Percentiles rank a stretch among this genome's conserved stretches.
Evolutionary conservation across 2,888 invertebrate genomes (phyloP).

Genomic region (Gari tellinella): DNA sequence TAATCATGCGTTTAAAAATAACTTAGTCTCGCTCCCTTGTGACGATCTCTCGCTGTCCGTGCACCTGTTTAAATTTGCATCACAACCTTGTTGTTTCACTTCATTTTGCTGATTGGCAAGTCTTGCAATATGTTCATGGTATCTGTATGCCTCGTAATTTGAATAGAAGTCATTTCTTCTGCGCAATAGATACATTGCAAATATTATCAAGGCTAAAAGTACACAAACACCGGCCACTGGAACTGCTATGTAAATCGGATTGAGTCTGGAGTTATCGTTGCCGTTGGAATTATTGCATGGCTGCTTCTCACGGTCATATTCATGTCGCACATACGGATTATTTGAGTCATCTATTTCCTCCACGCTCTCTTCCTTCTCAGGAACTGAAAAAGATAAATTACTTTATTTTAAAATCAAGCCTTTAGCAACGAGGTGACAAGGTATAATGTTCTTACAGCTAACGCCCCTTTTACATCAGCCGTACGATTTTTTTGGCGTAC

Average conservation of each 20-base stretch:
- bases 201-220: conserved; percentile 81
- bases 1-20: conserved; percentile 73
- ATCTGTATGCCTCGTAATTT: conserved; percentile 72
- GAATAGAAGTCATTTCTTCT: conserved; percentile 72
- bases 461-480: too few species aligned
- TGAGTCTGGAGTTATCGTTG: conserved; percentile 65
- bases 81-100: conserved; percentile 56
- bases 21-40: conserved; percentile 79
- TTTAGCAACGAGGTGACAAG: background rate
- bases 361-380: background rate
- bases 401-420: background rate
- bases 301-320: conserved; percentile 16
- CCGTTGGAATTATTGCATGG: conserved; percentile 45
- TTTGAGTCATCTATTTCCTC: conserved; percentile 12
- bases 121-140: conserved; percentile 68
- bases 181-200: conserved; percentile 82
- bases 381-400: conserved; percentile 13
- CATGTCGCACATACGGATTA: conserved; percentile 57
- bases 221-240: conserved; percentile 83
- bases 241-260: conserved; percentile 83
- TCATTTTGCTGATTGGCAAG: conserved; percentile 59
- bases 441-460: too few species aligned
- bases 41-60: conserved; percentile 81
- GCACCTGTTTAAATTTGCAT: conserved; percentile 74
- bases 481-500: too few species aligned